phyloP scores from a whole-genome alignment of 2,113 vertebrate species.

The Lucifuga dentata region DNA sequence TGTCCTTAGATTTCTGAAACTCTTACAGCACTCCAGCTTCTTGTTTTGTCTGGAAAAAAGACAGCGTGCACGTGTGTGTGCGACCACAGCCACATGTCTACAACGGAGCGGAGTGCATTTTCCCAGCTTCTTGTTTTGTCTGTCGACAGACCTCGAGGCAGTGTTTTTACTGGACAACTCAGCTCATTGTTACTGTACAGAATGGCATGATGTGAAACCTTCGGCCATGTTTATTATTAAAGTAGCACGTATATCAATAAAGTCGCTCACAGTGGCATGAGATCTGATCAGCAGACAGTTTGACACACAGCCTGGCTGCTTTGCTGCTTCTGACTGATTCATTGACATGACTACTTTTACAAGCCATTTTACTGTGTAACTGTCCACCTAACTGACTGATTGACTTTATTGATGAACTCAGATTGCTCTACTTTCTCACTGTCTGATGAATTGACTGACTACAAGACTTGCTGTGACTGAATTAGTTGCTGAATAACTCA shows the following conservation, averaged over 20 bases:
- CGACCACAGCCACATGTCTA: slow-evolving; percentile 36
- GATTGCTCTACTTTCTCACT: too few relatives aligned
- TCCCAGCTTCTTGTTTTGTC: slow-evolving; percentile 72
- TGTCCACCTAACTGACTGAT: not conserved
- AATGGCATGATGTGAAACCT: slow-evolving; percentile 45
- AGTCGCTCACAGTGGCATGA: not conserved
- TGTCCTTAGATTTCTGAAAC: slow-evolving; percentile 35
- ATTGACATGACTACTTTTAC: not conserved
- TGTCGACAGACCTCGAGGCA: slow-evolving; percentile 48
- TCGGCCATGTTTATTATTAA: slow-evolving; percentile 36
- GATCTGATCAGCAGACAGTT: slow-evolving; percentile 8
- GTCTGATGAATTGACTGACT: not conserved
- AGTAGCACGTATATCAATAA: slow-evolving; percentile 16
- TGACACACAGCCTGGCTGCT: not conserved
- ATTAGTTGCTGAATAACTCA: not conserved
- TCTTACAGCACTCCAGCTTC: slow-evolving; percentile 42
- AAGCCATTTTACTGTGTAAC: not conserved
- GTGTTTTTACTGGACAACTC: slow-evolving; percentile 53
- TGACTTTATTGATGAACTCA: too few relatives aligned
- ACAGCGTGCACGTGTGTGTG: slow-evolving; percentile 37
- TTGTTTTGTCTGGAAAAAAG: slow-evolving; percentile 65
- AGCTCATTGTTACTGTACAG: slow-evolving; percentile 57
- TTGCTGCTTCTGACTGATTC: not conserved
- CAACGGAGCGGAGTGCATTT: slow-evolving; percentile 46
- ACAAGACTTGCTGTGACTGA: not conserved